phyloP scores from a whole-genome alignment of 2,888 invertebrate genomes.

The Corythucha ciliata region DNA sequence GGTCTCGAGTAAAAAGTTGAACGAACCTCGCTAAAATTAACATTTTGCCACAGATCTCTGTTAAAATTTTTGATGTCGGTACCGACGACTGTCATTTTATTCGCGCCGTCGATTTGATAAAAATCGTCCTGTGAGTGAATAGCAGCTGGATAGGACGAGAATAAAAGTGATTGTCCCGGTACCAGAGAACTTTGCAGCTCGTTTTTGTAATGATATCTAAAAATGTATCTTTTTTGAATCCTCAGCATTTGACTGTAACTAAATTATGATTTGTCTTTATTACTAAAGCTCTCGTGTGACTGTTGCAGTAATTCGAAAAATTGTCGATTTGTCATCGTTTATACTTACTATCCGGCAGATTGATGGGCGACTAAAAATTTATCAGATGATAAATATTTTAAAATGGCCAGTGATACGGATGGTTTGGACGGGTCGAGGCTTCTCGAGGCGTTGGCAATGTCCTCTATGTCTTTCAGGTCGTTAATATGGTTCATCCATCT shows the following conservation, averaged over 20 bases:
- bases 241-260: slow-evolving; percentile 74
- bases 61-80: slow-evolving; percentile 71
- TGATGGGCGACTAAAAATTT: slow-evolving; percentile 62
- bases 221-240: slow-evolving; percentile 72
- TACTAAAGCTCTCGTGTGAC: background rate
- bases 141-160: slow-evolving; percentile 77
- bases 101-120: slow-evolving; percentile 54
- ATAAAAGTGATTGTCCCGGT: slow-evolving; percentile 59
- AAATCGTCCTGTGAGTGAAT: slow-evolving; percentile 75
- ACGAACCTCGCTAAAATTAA: slow-evolving; percentile 10
- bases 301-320: background rate
- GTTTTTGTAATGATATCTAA: slow-evolving; percentile 56
- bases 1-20: background rate
- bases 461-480: slow-evolving; percentile 62
- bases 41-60: slow-evolving; percentile 23
- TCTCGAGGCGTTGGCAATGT: slow-evolving; percentile 40
- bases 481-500: slow-evolving; percentile 63
- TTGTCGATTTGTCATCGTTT: background rate
- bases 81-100: slow-evolving; percentile 58
- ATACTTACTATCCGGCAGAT: slow-evolving; percentile 58
- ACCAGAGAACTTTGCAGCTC: slow-evolving; percentile 46
- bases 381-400: slow-evolving; percentile 49
- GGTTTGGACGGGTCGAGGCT: slow-evolving; percentile 28
- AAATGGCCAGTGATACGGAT: slow-evolving; percentile 51
- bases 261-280: slow-evolving; percentile 16